Conservation (phyloP, 2,797 vertebrate species). For the Sebastes taczanowskii region DNA sequence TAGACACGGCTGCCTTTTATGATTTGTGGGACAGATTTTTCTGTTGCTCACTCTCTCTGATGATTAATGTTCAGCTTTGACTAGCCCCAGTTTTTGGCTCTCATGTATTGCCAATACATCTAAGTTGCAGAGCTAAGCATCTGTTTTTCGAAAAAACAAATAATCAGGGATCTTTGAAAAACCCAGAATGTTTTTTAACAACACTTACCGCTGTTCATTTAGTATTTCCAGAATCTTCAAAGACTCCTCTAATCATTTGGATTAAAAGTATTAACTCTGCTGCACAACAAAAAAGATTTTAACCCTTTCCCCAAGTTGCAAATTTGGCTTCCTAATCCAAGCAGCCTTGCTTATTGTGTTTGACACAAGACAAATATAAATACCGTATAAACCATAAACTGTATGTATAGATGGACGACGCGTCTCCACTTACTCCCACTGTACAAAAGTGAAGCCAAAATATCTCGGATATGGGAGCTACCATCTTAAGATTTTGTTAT, state of each 20-base stretch:
- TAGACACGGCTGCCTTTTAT: conserved; percentile 8
- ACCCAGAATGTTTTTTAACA: not conserved
- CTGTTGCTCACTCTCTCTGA: conserved; percentile 19
- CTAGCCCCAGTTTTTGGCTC: not conserved
- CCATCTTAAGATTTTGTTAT: too few relatives aligned
- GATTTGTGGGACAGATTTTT: conserved; percentile 27
- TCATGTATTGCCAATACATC: not conserved
- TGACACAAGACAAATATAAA: not conserved
- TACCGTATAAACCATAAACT: not conserved
- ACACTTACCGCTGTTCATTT: not conserved
- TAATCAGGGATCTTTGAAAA: not conserved
- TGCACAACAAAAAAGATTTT: not conserved
- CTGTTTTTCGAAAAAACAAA: not conserved
- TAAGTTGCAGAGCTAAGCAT: not conserved
- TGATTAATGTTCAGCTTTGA: conserved; percentile 14
- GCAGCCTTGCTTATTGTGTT: not conserved
- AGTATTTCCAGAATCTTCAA: not conserved
- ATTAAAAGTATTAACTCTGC: not conserved
- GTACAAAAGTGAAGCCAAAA: too few relatives aligned
- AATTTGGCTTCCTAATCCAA: not conserved
- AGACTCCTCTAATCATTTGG: not conserved
- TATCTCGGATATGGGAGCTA: accelerated
- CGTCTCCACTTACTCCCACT: too few relatives aligned
- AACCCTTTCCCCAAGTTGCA: not conserved
- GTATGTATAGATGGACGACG: accelerated